A percentile compares a stretch with the other conserved stretches of the same genome.
phyloP scores from a whole-genome alignment of 2,888 invertebrate species.

The Carcina quercana region DNA sequence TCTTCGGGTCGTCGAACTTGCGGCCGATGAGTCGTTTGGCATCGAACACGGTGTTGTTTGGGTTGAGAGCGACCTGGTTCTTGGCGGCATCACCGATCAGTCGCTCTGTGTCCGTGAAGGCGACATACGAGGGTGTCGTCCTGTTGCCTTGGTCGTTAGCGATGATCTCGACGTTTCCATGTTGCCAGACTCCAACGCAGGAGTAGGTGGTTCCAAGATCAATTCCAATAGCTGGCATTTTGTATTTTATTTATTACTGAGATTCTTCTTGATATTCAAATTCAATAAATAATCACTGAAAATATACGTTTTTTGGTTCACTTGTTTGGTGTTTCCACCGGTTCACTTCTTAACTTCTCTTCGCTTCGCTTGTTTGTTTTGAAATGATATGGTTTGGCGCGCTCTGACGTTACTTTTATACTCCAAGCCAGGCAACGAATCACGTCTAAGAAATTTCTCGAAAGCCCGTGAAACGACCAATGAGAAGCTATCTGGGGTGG shows the following conservation, averaged over 20 bases:
- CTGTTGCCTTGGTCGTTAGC: slow-evolving; percentile 74
- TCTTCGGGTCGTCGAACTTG: slow-evolving; percentile 76
- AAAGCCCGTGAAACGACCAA: slow-evolving; percentile 32
- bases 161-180: slow-evolving; percentile 80
- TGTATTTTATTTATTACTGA: slow-evolving; percentile 7
- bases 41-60: slow-evolving; percentile 78
- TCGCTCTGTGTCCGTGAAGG: slow-evolving; percentile 76
- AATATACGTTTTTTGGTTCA: too few relatives aligned
- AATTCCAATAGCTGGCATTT: slow-evolving; percentile 46
- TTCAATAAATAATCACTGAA: slow-evolving; percentile 3
- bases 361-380: slow-evolving; percentile 42
- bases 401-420: slow-evolving; percentile 35
- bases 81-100: slow-evolving; percentile 77
- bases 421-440: slow-evolving; percentile 29
- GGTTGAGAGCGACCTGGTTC: slow-evolving; percentile 78
- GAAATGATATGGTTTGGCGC: slow-evolving; percentile 51
- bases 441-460: slow-evolving; percentile 37
- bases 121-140: slow-evolving; percentile 80
- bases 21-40: slow-evolving; percentile 85
- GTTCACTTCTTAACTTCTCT: slow-evolving; percentile 22
- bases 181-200: slow-evolving; percentile 40
- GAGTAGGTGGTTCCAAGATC: slow-evolving; percentile 51
- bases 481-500: slow-evolving; percentile 23
- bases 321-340: slow-evolving; percentile 27
- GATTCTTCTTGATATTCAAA: slow-evolving; percentile 3